Conservation (phyloP, 2,888 invertebrate genomes). For the Drosophila siamana region DNA sequence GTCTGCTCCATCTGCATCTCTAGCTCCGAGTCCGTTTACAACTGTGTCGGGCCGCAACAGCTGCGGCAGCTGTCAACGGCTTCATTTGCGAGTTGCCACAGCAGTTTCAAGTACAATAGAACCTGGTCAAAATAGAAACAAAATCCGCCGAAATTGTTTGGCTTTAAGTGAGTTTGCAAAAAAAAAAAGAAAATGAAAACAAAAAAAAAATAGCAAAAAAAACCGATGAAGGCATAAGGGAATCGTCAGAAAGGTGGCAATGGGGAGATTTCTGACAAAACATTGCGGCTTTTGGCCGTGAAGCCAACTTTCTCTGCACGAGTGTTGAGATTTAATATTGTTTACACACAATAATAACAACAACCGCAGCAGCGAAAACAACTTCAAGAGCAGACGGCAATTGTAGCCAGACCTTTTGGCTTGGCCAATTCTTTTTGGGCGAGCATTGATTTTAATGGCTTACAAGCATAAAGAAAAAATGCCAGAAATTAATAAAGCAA, state of each 20-base stretch:
- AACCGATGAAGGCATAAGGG: slow-evolving; percentile 41
- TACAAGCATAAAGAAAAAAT: slow-evolving; percentile 49
- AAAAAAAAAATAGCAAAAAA: slow-evolving; percentile 5
- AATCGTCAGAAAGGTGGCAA: neutral
- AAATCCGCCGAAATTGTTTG: slow-evolving; percentile 39
- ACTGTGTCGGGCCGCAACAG: slow-evolving; percentile 34
- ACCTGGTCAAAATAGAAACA: slow-evolving; percentile 34
- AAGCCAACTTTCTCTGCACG: slow-evolving; percentile 76
- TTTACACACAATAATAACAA: slow-evolving; percentile 60
- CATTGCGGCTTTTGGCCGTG: slow-evolving; percentile 50
- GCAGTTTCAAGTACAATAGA: slow-evolving; percentile 40
- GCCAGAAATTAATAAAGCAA: slow-evolving; percentile 61
- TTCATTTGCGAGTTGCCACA: slow-evolving; percentile 65
- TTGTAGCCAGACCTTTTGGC: slow-evolving; percentile 51
- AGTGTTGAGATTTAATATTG: slow-evolving; percentile 81
- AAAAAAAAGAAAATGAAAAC: slow-evolving; percentile 31
- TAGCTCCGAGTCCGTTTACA: slow-evolving; percentile 11
- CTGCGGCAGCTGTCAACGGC: slow-evolving; percentile 60
- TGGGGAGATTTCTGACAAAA: neutral
- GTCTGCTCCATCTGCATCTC: neutral
- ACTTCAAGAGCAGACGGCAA: slow-evolving; percentile 44
- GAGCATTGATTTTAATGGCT: slow-evolving; percentile 77
- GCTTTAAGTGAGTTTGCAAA: slow-evolving; percentile 66
- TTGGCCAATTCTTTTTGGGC: slow-evolving; percentile 29
- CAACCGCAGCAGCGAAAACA: slow-evolving; percentile 31